Percentiles rank a stretch among this genome's conserved stretches.
Conservation (phyloP, 2,888 invertebrate species). For the Hypercompe scribonia region DNA sequence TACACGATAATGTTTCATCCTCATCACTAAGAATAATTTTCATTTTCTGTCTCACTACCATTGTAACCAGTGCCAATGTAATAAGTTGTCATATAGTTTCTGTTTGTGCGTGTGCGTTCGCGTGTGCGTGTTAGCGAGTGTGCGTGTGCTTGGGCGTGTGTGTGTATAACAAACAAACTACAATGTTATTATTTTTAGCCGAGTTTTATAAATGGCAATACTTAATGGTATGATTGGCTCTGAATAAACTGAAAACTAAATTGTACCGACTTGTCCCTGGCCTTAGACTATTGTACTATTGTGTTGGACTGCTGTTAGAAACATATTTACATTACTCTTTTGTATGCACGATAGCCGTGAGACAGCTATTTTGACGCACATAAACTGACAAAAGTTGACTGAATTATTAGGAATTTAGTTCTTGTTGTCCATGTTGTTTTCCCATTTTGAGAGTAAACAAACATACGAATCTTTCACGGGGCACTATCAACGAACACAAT, state of each 20-base stretch:
- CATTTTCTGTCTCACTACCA: too few relatives aligned
- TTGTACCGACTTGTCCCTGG: slow-evolving; percentile 14
- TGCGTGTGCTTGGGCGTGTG: too few relatives aligned
- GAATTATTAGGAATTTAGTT: background rate
- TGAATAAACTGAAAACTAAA: slow-evolving; percentile 7
- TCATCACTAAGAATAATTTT: too few relatives aligned
- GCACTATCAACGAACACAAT: too few relatives aligned
- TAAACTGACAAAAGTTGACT: background rate
- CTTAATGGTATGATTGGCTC: background rate
- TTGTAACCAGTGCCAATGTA: too few relatives aligned
- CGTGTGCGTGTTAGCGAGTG: too few relatives aligned
- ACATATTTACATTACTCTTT: slow-evolving; percentile 16
- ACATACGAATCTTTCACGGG: too few relatives aligned
- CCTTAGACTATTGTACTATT: slow-evolving; percentile 18
- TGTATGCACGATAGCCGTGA: slow-evolving; percentile 12
- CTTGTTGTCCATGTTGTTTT: background rate
- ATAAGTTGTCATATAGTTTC: too few relatives aligned
- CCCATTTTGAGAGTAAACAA: too few relatives aligned
- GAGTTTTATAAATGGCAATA: background rate
- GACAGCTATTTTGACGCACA: slow-evolving; percentile 18
- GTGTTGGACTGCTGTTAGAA: slow-evolving; percentile 6
- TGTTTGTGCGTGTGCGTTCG: too few relatives aligned
- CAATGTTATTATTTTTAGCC: background rate
- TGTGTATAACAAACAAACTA: too few relatives aligned
- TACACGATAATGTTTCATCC: too few relatives aligned